Evolutionary conservation across 2,888 invertebrate species (phyloP), one percentile per base, ranked within the genome.

Genomic region (Parasteatoda lunata): DNA sequence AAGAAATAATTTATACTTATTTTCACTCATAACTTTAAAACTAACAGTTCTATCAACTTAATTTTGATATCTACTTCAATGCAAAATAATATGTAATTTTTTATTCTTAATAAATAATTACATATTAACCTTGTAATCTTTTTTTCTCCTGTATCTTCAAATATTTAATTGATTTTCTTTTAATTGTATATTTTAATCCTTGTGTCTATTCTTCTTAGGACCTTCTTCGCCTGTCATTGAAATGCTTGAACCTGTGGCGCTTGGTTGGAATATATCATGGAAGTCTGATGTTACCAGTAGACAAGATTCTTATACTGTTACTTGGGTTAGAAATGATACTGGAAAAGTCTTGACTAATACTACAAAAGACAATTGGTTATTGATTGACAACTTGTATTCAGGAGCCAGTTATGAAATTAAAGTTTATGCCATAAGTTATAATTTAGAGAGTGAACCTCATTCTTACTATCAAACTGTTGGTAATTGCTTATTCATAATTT

Each of bases 141-240:
- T 30, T 30, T 30, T 30, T 30, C n/a, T 30, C 30, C 2, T 30
- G 30, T 30, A 30, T 30, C 30, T 30, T 30, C 30, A 30, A 30
- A 30, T 30, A 30, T 30, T 30, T 68, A 13, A 45, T 68, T 9
- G 15, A 4, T 68, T n/a, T 68, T 45, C 3, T 68, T 68, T 13
- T 68, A 68, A 3, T n/a, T n/a, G 8, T 71, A 45, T 71, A 4
- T 71, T 71, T n/a, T 11, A 45, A 59, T 13, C 30, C 30, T 30
- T 30, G 30, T 30, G 30, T 30, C 52, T 13, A 30, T 64, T 52
- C 66, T 88, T 88, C 90, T 45, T 82, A 92, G 92, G 95, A 70
- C 97, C 97, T 48, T 96, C 97, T 78, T 96, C 97, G 87, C 97
- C 97, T 2, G 96, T 96, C 89, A 96, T 97, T 90, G 96, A 96